These are phyloP conservation scores for Drosophila neutralis DNA, from an alignment of 2,888 invertebrate species.

Conservation along the genomic window DNA sequence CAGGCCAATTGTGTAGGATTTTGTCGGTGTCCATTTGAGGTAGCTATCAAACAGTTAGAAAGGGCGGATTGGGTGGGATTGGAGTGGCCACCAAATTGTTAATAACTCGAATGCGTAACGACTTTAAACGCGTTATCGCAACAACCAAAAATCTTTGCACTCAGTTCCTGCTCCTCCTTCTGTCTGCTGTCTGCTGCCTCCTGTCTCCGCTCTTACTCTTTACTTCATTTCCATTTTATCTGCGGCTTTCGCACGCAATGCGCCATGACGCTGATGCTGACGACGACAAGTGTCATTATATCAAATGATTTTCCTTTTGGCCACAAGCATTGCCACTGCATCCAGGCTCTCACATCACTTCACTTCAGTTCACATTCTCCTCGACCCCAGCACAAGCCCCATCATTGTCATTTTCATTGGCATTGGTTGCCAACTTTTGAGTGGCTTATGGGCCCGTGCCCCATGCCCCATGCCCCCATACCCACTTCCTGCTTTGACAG, in stretches of 20 bases:
- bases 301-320: constrained; percentile 76
- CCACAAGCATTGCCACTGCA: constrained; percentile 45
- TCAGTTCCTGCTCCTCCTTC: neutral
- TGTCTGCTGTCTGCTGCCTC: neutral
- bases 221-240: constrained; percentile 2
- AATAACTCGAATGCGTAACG: constrained; percentile 20
- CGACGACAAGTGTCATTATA: constrained; percentile 78
- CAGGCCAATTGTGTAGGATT: constrained; percentile 19
- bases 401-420: constrained; percentile 47
- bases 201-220: neutral
- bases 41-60: neutral
- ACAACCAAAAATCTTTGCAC: constrained; percentile 4
- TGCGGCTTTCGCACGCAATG: constrained; percentile 55
- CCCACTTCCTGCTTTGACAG: constrained; percentile 49
- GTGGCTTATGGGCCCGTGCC: constrained; percentile 62
- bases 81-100: constrained; percentile 6
- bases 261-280: constrained; percentile 39
- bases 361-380: constrained; percentile 5
- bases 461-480: neutral
- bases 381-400: neutral
- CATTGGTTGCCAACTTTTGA: constrained; percentile 70
- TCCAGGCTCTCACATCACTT: constrained; percentile 2
- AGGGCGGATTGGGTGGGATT: neutral
- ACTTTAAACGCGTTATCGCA: constrained; percentile 6
- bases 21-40: neutral